These are phyloP conservation scores for Pocota personata DNA, from an alignment of 2,888 invertebrate genomes.

Conservation along the genomic window DNA sequence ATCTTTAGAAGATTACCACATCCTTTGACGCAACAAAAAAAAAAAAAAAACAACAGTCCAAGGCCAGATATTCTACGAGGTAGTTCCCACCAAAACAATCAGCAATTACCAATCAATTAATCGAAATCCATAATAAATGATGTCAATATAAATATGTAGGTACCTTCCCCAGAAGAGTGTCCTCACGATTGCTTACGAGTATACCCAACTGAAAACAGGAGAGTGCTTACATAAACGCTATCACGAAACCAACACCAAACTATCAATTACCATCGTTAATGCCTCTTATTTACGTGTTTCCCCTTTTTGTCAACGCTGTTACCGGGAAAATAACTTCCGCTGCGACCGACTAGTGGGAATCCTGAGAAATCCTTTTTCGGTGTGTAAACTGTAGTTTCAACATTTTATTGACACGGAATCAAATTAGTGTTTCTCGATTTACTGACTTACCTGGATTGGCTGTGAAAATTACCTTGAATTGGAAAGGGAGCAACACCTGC, in stretches of 20 bases:
- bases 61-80: too few species aligned
- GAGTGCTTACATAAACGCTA: conserved; percentile 35
- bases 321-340: conserved; percentile 66
- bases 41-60: too few species aligned
- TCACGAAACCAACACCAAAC: conserved; percentile 58
- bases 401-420: conserved; percentile 65
- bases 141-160: conserved; percentile 12
- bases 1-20: too few species aligned
- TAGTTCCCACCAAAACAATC: conserved; percentile 10
- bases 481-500: conserved; percentile 61
- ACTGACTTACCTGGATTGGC: conserved; percentile 22
- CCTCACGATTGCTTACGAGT: not conserved
- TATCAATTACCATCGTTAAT: conserved; percentile 70
- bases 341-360: conserved; percentile 20
- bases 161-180: not conserved
- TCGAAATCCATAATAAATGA: conserved; percentile 33
- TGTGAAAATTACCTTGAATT: conserved; percentile 38
- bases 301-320: conserved; percentile 32
- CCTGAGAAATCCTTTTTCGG: conserved; percentile 65
- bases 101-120: conserved; percentile 29
- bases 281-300: conserved; percentile 60
- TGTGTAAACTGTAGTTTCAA: conserved; percentile 10
- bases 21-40: too few species aligned
- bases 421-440: conserved; percentile 58
- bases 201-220: not conserved